Base-by-base conservation (phyloP, 2,797 vertebrate genomes). In the Crocidura indochinensis region DNA sequence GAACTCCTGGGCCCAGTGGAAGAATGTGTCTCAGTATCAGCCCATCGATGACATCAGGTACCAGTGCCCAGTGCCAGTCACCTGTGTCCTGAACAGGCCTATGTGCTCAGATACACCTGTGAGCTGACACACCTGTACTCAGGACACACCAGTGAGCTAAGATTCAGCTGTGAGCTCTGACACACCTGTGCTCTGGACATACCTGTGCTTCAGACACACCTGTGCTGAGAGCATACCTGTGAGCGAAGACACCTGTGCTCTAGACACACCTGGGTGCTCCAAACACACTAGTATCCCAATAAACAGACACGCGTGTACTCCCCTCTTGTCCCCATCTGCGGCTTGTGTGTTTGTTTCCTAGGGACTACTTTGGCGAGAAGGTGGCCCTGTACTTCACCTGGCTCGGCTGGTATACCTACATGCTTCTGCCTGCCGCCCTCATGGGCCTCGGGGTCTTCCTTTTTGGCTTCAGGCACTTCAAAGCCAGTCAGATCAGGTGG, bases 1-100 rank as follows among this genome's bases (percentile, higher is more conserved):
- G 38, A 5, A 38, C 38, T 38, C 38, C 38, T 38, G 38, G 38
- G 38, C 38, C 2, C 38, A 38, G 2, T 38, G 38, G 38, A 38
- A 38, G 38, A 38, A 2, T 38, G 38, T 38, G 38, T 38, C 38
- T 5, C 38, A 38, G 38, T 38, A 38, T 38, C 99, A 99, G 97
- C 99, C 99, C 0, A 98, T 99, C 76, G 97, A 95, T 56, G 92
- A 97, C 7, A 98, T 99, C 98, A 99, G 99, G 99, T 99, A 98
- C 60, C 0, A 0, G 26, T 31, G 53, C 20, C 71, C 71, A 44
- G 1, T 0, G 5, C 15, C 17, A 53, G 2, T 26, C 2, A 49
- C 76, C 22, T 1, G 51, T 1, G 9, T 60, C 27, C n/a, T 19
- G 11, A 19, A 56, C 53, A 38, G 38, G 53, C 53, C 19, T 11